phyloP scores from a whole-genome alignment of 1,140 invertebrate genomes.

The Planococcus citri region DNA sequence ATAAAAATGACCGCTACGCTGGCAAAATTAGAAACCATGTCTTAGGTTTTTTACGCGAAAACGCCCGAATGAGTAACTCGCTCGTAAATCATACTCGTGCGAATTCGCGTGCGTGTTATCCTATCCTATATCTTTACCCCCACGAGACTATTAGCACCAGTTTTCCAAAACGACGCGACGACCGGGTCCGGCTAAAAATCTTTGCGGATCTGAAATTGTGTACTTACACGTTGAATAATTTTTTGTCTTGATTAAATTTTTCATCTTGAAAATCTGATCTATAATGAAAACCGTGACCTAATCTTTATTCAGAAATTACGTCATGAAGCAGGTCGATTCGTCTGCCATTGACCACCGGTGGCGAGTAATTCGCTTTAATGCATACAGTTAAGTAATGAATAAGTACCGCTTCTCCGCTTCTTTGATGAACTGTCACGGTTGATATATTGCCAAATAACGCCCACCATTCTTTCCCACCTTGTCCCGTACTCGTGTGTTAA shows the following conservation, averaged over 20 bases:
- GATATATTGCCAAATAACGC: neutral
- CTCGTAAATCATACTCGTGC: no score
- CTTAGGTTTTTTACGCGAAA: neutral
- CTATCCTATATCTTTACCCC: no score
- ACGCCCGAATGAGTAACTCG: neutral
- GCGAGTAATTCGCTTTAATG: constrained; percentile 2
- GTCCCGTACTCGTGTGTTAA: neutral
- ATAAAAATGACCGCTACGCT: neutral
- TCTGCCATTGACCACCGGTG: constrained; percentile 5
- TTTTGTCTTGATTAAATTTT: neutral
- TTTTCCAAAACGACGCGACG: no score
- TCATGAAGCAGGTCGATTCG: neutral
- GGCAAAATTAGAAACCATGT: neutral
- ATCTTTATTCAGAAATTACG: neutral
- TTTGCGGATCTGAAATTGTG: no score
- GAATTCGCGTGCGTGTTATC: no score
- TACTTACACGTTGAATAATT: no score
- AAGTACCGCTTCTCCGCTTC: neutral
- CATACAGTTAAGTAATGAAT: neutral
- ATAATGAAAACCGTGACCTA: neutral
- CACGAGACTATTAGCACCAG: no score
- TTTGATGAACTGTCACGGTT: neutral
- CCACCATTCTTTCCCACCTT: neutral
- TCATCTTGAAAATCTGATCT: neutral
- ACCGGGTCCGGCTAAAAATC: no score